Conservation (phyloP, 2,797 vertebrate genomes). For the Cuniculus paca region DNA sequence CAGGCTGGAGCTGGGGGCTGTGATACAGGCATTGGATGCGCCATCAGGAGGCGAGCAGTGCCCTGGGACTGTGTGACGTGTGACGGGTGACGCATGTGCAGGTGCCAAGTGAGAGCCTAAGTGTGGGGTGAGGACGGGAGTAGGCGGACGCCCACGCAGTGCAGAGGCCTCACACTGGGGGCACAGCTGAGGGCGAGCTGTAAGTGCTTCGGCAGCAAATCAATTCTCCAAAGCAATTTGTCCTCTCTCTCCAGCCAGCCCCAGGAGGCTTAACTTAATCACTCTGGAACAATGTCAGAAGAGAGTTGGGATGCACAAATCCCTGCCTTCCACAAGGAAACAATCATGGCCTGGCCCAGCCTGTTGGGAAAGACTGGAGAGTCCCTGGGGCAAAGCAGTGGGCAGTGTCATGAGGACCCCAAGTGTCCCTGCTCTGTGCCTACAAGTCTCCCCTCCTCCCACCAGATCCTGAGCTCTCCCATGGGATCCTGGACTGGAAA, state of each 20-base stretch:
- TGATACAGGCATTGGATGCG: not conserved
- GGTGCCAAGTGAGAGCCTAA: rapidly evolving
- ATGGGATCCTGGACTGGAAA: not conserved
- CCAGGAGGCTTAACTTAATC: conserved; percentile 65
- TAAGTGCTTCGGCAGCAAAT: conserved; percentile 46
- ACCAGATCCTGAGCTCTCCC: not conserved
- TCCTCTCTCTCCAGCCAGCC: conserved; percentile 55
- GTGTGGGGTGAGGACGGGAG: not conserved
- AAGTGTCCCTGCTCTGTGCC: not conserved
- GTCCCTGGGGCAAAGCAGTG: not conserved
- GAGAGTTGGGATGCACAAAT: not conserved
- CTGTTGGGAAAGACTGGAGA: not conserved
- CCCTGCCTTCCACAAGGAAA: not conserved
- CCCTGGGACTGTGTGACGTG: not conserved
- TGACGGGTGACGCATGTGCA: not conserved
- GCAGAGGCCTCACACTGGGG: not conserved
- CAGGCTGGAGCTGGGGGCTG: not conserved
- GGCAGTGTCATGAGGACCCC: not conserved
- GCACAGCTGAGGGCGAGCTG: not conserved
- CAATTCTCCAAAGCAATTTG: conserved; percentile 50
- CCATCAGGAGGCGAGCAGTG: not conserved
- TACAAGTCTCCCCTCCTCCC: not conserved
- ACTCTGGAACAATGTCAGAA: conserved; percentile 36
- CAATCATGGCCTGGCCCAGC: not conserved
- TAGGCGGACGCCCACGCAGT: not conserved